Base-by-base conservation (phyloP, 2,113 vertebrate species). In the Glaucomys volans region DNA sequence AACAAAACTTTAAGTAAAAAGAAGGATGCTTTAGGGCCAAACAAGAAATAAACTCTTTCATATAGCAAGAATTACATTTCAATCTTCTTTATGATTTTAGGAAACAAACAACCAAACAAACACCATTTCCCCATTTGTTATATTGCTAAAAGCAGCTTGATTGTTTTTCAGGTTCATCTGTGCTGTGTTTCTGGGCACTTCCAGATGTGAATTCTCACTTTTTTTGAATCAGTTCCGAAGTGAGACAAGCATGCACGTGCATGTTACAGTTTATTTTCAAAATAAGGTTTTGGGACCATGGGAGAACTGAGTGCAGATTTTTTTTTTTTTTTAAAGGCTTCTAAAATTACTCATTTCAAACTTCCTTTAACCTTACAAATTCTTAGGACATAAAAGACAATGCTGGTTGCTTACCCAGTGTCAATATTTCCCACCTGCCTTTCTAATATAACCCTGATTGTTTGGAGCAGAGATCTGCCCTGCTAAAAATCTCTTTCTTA, bases 1-100 rank as follows among this genome's bases (percentile, higher is more conserved):
- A 91, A 75, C 3, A 77, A 24, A 94, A 82, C 5, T 69, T 90
- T 83, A 93, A 95, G 50, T 75, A 57, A 35, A 77, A 91, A 54
- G 20, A 54, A 91, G 24, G 57, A 40, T 83, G 59, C 72, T 91
- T 76, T 79, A 75, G 83, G 74, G 32, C 79, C 42, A 94, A 84
- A 92, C 0, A n/a, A 42, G 75, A 79, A 79, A 66, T 1, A 74
- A 67, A 76, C 30, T 67, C 30, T 67, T 94, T 67, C 24, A 64
- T 90, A 50, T 8, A 79, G 12, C 52, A 88, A 42, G 47, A 94
- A 91, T 62, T 40, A 30, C 22, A 32, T 89, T 59, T 83, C 14
- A 16, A 12, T 59, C 59, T 76, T 67, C 90, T 77, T 90, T 95
- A 17, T 84, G 54, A 62, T 59, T 96, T 83, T 35, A 42, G 10